Conservation (phyloP, 2,113 vertebrate species). For the Pampusana beccarii region DNA sequence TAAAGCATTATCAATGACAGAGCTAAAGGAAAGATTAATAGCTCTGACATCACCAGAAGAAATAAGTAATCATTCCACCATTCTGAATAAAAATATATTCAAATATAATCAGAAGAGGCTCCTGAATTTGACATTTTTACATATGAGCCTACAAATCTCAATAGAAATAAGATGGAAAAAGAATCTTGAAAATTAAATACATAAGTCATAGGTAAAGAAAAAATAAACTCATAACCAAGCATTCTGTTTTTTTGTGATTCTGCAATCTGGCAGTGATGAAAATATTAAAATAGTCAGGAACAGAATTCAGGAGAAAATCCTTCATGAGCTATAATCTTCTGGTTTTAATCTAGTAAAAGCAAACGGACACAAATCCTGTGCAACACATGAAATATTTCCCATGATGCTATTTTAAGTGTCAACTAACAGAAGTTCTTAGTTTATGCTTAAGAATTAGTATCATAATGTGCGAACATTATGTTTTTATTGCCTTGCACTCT, state of each 20-base stretch:
- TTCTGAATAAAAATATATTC: background rate
- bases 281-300: slow-evolving; percentile 44
- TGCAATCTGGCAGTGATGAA: slow-evolving; percentile 16
- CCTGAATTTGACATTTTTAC: background rate
- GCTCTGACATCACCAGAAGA: background rate
- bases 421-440: background rate
- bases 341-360: slow-evolving; percentile 37
- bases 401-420: background rate
- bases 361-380: slow-evolving; percentile 8
- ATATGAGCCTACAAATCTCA: background rate
- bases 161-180: background rate
- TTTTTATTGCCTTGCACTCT: background rate
- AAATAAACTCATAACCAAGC: background rate
- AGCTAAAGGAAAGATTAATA: slow-evolving; percentile 27
- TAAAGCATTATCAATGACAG: background rate
- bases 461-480: background rate
- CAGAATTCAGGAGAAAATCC: slow-evolving; percentile 28
- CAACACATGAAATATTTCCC: background rate
- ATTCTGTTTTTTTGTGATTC: background rate
- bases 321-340: slow-evolving; percentile 21
- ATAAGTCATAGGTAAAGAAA: background rate
- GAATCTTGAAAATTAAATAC: background rate
- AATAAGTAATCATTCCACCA: background rate
- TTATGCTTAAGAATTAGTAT: background rate
- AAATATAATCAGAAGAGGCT: background rate